These are phyloP conservation scores for Epistrophe eligans DNA, from an alignment of 2,888 invertebrate species.

Conservation along the genomic window DNA sequence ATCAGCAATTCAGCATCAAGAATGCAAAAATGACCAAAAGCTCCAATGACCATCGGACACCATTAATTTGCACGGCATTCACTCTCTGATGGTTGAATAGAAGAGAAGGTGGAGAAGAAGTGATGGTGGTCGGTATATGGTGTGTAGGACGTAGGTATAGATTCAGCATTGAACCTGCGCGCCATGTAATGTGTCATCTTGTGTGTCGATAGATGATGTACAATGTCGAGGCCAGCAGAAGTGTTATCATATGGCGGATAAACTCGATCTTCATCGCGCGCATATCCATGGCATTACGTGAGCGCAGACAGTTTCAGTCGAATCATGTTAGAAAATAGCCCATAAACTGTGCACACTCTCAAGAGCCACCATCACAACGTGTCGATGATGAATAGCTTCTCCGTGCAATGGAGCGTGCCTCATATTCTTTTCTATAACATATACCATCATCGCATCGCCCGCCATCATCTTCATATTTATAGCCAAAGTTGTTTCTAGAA, in stretches of 20 bases:
- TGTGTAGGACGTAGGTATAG: background rate
- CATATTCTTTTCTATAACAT: conserved; percentile 45
- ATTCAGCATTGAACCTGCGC: conserved; percentile 1
- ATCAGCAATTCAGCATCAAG: conserved; percentile 47
- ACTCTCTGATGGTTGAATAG: conserved; percentile 10
- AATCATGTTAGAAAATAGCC: conserved; percentile 69
- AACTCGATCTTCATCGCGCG: conserved; percentile 58
- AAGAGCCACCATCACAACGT: conserved; percentile 37
- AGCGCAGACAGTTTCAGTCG: conserved; percentile 65
- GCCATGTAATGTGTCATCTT: conserved; percentile 74
- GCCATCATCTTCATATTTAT: conserved; percentile 56
- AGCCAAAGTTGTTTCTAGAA: conserved; percentile 39
- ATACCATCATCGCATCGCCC: conserved; percentile 38
- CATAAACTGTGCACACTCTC: conserved; percentile 63
- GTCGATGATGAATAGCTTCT: conserved; percentile 67
- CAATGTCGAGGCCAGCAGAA: conserved; percentile 71
- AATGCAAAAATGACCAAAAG: conserved; percentile 57
- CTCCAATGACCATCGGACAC: conserved; percentile 52
- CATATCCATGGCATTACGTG: conserved; percentile 57
- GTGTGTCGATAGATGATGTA: conserved; percentile 75
- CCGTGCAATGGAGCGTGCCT: conserved; percentile 68
- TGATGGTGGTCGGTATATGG: background rate
- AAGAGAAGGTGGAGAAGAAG: conserved; percentile 23
- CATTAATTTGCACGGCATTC: conserved; percentile 72
- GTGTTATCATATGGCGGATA: conserved; percentile 68